Evolutionary conservation across 2,888 invertebrate genomes (phyloP), one percentile per base, ranked within the genome.

Genomic region (Crepidodera aurea): DNA sequence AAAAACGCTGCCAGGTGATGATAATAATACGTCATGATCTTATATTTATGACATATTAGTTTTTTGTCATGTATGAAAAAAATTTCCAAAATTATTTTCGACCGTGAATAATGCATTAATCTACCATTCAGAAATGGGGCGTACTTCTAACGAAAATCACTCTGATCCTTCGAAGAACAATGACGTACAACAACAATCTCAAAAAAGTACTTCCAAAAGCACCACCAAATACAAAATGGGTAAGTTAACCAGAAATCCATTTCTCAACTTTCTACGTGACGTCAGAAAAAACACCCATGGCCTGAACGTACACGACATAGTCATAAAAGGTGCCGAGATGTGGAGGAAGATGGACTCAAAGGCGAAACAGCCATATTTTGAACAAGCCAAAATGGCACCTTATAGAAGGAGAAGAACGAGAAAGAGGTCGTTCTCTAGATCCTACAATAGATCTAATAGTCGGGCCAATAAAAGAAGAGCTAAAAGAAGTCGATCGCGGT

Each of bases 261-360:
- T 69, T 27, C 54, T 70, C 6, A 70, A 70, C 44, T 70, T 70
- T 46, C 32, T 70, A 29, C 51, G 69, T 19, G 67, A 69, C n/a
- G 42, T 69, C 25, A 53, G 70, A 34, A 53, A 37, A 29, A 66
- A 65, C 42, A 16, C 62, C 16, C 19, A 58, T 15, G 48, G 61
- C 8, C 29, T 64, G 34, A 53, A 34, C 4, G 16, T 61, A 5
- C 32, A 32, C 7, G 63, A 71, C 27, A 39, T 68, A 40, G 51
- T 53, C 0, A 40, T 51, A 1, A 67, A 65, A 48, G 70, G 68
- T 0, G 68, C 57, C 0, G 60, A 66, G 32, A 25, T 66, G 19
- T 71, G 70, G 70, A 64, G 62, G 29, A 65, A 62, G 40, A 69
- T 70, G 69, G 62, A 27, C 51, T 37, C 60, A 1, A 55, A 40